phyloP scores from a whole-genome alignment of 2,888 invertebrate genomes.

The Thysanoteuthis rhombus region DNA sequence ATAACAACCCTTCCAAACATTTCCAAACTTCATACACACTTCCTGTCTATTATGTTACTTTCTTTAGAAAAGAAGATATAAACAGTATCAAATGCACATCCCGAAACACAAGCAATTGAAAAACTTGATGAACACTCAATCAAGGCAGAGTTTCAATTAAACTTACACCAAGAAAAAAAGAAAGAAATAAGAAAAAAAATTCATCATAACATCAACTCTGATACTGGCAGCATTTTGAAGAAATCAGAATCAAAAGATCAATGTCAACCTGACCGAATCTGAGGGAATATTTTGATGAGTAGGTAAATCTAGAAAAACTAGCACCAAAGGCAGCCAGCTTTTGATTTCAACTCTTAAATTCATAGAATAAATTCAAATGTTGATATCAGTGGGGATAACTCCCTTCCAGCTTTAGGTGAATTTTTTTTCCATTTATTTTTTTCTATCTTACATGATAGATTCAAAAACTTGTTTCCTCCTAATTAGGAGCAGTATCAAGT shows the following conservation, averaged over 20 bases:
- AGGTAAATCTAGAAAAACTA: too few relatives aligned
- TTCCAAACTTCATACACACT: neutral
- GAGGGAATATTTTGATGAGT: too few relatives aligned
- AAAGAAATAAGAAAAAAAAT: neutral
- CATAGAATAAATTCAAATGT: too few relatives aligned
- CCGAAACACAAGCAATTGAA: neutral
- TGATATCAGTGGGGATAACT: too few relatives aligned
- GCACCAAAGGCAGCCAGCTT: too few relatives aligned
- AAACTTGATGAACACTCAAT: neutral
- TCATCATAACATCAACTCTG: neutral
- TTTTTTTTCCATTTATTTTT: too few relatives aligned
- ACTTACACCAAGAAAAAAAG: neutral
- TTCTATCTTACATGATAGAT: too few relatives aligned
- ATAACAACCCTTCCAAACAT: too few relatives aligned
- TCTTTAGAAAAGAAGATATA: neutral
- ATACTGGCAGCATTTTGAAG: neutral
- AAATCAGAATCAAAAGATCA: neutral
- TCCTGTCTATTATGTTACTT: neutral
- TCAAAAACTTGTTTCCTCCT: too few relatives aligned
- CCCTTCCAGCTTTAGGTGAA: too few relatives aligned
- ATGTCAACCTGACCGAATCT: neutral
- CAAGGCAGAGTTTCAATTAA: neutral
- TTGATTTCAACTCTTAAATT: too few relatives aligned
- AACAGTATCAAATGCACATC: neutral
- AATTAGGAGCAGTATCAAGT: too few relatives aligned